Conservation (phyloP, 2,888 invertebrate genomes). For the Rhogogaster chlorosoma region DNA sequence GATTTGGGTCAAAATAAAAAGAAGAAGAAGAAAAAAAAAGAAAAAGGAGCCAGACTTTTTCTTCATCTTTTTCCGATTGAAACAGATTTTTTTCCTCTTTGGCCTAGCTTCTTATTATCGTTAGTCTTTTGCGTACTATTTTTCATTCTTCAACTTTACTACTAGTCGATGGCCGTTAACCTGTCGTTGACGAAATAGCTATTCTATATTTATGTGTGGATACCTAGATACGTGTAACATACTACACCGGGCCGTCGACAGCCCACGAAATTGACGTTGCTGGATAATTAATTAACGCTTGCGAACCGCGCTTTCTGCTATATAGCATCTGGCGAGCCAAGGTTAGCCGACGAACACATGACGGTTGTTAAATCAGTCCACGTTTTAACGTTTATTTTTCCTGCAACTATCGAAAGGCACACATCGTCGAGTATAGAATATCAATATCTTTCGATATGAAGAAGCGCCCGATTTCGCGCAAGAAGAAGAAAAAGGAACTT, state of each 20-base stretch:
- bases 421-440: not conserved
- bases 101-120: not conserved
- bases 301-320: not conserved
- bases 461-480: not conserved
- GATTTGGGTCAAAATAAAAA: not conserved
- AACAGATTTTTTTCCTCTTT: not conserved
- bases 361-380: not conserved
- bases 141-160: not conserved
- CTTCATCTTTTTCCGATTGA: not conserved
- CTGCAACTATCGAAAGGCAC: not conserved
- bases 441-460: not conserved
- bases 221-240: not conserved
- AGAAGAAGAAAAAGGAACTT: not conserved
- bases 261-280: not conserved
- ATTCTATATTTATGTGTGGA: not conserved
- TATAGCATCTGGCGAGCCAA: not conserved
- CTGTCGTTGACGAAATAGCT: constrained; percentile 7
- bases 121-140: not conserved
- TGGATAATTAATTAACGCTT: not conserved
- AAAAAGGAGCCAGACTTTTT: not conserved
- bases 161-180: constrained; percentile 28
- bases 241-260: not conserved
- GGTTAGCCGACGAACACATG: constrained; percentile 1
- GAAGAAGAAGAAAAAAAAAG: not conserved
- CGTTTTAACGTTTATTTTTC: not conserved